Percentiles rank a stretch among this genome's conserved stretches.
Evolutionary conservation across 2,797 vertebrate species (phyloP).

Genomic region (Lepus oiostolus): DNA sequence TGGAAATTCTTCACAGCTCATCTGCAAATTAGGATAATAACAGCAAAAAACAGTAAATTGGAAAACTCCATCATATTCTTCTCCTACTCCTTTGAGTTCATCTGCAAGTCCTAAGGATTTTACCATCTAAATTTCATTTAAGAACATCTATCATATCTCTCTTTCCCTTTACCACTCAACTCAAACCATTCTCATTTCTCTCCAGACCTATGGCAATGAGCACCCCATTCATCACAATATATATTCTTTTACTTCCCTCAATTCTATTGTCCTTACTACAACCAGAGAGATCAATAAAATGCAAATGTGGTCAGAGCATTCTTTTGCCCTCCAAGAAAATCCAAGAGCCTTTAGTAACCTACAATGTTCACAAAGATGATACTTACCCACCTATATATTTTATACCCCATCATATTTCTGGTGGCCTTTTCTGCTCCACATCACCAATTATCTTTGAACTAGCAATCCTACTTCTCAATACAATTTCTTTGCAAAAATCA

Average conservation of each 20-base stretch:
- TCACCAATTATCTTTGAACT: neutral
- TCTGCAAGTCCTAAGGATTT: neutral
- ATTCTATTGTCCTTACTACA: neutral
- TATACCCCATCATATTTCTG: no score
- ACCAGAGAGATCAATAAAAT: neutral
- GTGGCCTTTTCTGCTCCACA: neutral
- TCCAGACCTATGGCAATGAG: neutral
- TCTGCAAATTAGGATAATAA: neutral
- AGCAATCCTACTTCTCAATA: neutral
- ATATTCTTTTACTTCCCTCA: neutral
- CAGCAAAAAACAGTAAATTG: neutral
- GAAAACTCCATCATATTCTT: neutral
- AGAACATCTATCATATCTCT: neutral
- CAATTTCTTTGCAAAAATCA: neutral
- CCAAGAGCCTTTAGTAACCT: neutral
- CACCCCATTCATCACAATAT: neutral
- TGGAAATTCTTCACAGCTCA: neutral
- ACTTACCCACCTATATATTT: neutral
- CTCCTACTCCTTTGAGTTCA: neutral
- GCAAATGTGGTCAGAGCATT: neutral
- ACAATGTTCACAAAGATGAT: neutral
- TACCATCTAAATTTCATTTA: neutral
- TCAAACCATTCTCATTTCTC: conserved; percentile 1
- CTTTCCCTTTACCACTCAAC: neutral
- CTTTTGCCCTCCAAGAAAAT: neutral